A percentile compares a stretch with the other conserved stretches of the same genome.
These are phyloP conservation scores for Myotis lucifugus DNA, from an alignment of 2,113 vertebrate species.

Conservation along the genomic window DNA sequence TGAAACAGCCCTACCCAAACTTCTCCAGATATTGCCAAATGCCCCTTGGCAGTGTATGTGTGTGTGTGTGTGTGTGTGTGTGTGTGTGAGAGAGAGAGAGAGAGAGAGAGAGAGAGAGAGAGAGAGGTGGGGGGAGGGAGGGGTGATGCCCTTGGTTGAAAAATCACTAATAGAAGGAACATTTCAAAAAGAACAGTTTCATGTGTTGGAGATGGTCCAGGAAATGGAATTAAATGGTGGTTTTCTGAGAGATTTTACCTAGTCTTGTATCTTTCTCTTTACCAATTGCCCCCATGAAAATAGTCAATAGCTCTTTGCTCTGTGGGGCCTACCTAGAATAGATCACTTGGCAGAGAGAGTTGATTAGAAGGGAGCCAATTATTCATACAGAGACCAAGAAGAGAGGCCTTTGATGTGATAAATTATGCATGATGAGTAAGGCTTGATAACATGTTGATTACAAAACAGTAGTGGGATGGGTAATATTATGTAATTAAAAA, in stretches of 20 bases:
- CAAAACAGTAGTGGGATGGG: neutral
- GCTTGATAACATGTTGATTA: neutral
- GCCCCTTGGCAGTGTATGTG: too few species aligned
- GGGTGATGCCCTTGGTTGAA: neutral
- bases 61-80: too few species aligned
- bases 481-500: conserved; percentile 6
- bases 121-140: neutral
- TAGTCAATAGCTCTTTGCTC: neutral
- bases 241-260: neutral
- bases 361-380: neutral
- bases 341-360: neutral
- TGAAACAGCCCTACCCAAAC: neutral
- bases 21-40: neutral
- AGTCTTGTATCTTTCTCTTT: neutral
- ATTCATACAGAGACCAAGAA: neutral
- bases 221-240: neutral
- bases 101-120: too few species aligned
- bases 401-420: neutral
- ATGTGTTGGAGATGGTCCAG: neutral
- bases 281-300: neutral
- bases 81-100: too few species aligned
- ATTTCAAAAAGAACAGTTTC: neutral
- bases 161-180: neutral
- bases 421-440: neutral
- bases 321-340: neutral